These are phyloP conservation scores for Cossypha niveicapilla DNA, from an alignment of 2,797 vertebrate species.

Conservation along the genomic window DNA sequence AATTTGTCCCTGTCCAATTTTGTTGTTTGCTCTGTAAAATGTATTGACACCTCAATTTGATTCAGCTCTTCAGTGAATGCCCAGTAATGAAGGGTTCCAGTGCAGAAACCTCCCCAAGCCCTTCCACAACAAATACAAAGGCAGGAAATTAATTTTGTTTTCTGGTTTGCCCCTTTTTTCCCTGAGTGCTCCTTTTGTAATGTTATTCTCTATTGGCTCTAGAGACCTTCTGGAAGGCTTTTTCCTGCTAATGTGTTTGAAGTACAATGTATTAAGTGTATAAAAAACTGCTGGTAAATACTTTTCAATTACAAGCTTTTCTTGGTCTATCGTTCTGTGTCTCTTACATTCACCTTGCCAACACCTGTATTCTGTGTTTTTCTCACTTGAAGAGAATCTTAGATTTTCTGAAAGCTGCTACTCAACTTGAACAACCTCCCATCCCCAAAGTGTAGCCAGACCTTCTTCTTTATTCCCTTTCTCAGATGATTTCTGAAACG, in stretches of 20 bases:
- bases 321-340: neutral
- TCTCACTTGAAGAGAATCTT: neutral
- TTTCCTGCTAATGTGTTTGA: neutral
- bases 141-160: constrained; percentile 1
- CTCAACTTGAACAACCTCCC: neutral
- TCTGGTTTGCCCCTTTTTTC: neutral
- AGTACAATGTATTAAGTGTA: neutral
- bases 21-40: neutral
- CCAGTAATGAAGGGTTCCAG: neutral
- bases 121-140: neutral
- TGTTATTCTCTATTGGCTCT: neutral
- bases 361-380: neutral
- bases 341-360: neutral
- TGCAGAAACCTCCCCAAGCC: neutral
- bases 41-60: neutral
- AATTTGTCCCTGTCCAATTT: neutral
- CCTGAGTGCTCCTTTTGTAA: neutral
- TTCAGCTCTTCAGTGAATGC: neutral
- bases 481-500: neutral
- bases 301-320: neutral
- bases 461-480: neutral
- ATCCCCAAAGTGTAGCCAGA: neutral
- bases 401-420: neutral
- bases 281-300: neutral
- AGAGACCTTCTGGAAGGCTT: neutral